Base-by-base conservation (phyloP, 30 jellyfish, hydroid and myxozoan species). In the Aurelia aurita complex sp. Pacific region DNA sequence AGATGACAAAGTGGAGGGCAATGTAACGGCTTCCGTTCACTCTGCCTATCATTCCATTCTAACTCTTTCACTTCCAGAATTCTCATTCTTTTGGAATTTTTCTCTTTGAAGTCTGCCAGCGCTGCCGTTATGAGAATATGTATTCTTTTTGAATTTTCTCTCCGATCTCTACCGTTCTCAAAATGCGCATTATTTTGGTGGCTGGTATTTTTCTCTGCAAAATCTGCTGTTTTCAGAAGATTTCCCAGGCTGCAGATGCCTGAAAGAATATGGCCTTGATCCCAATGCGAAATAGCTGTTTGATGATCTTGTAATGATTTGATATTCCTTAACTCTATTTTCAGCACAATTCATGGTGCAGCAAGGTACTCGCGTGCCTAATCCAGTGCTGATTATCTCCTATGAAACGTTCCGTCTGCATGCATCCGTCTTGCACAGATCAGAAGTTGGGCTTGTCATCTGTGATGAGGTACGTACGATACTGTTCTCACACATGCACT, bases 361-460 rank as follows among this genome's bases (percentile, higher is more conserved):
- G 83, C 99, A 94, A 63, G 97, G 96, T 33, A 74, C 64, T 1
- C 96, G 99, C 14, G 99, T 93, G 46, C 99, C 99, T n/a, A 94
- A 64, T 52, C 99, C 99, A 1, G 96, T 95, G 9, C 94, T 95
- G 38, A 95, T 95, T 10, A 95, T 95, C 16, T 95, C 99, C 6
- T 95, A 95, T 73, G 99, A 95, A 75, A 95, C 98, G 12, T 95
- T 95, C 72, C 94, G 99, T 3, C 69, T 95, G 35, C 97, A 95
- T 79, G 96, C 98, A 19, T 87, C 85, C 1, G 97, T 79, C 42
- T 63, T 95, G 54, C 98, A 90, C 38, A 85, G 84, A 6, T 90
- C 99, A 40, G 96, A 96, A 13, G 97, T 95, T 60, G 99, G 99
- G 2, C 67, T 95, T 43, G 90, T 89, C 9, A 95, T 95, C 65